These are phyloP conservation scores for Zoanthus solanderi DNA, from an alignment of 92 coral and sea anemone genomes.

Conservation along the genomic window DNA sequence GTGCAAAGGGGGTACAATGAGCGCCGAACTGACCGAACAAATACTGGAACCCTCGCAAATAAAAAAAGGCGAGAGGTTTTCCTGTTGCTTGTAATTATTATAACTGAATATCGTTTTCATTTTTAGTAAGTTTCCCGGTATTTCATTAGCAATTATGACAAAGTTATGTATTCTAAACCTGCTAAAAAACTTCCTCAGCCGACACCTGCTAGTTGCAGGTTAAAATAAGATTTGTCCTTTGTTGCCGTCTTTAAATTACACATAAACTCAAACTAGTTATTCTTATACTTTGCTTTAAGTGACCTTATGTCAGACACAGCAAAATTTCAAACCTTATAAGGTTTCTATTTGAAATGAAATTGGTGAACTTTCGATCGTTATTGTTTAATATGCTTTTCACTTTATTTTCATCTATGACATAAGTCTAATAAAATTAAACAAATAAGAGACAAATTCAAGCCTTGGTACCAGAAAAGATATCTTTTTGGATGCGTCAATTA, in stretches of 20 bases:
- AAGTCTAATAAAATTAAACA: constrained; percentile 28
- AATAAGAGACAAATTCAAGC: neutral
- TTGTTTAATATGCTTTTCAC: neutral
- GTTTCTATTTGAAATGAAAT: neutral
- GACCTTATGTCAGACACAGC: neutral
- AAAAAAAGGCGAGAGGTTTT: too few species aligned
- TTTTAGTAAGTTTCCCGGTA: neutral
- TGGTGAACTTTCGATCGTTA: neutral
- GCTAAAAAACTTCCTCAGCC: neutral
- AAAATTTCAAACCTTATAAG: too few species aligned
- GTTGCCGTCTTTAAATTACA: neutral
- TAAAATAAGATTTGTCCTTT: neutral
- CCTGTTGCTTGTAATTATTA: too few species aligned
- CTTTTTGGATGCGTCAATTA: neutral
- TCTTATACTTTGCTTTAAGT: neutral
- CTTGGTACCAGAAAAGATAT: constrained; percentile 34
- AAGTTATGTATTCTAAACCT: constrained; percentile 21
- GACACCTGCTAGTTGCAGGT: constrained; percentile 25
- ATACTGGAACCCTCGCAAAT: too few species aligned
- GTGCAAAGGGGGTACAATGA: too few species aligned
- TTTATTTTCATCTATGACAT: constrained; percentile 43
- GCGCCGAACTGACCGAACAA: too few species aligned
- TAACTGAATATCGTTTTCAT: neutral
- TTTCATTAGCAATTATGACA: constrained; percentile 16
- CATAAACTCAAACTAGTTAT: neutral